These are phyloP conservation scores for Plagiodera versicolora DNA, from an alignment of 2,888 invertebrate genomes.

Conservation along the genomic window DNA sequence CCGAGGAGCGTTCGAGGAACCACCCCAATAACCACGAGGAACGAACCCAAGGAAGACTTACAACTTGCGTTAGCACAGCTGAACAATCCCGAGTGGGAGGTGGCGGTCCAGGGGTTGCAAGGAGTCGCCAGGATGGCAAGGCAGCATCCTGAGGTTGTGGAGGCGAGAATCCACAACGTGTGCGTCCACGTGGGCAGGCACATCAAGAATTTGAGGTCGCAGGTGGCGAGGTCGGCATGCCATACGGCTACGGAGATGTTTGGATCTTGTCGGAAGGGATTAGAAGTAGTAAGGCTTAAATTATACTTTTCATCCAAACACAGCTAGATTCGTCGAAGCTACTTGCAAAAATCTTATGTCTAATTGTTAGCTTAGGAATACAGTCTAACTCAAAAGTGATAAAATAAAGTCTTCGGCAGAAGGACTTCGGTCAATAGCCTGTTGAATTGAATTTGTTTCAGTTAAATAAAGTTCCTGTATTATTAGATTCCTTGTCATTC, in stretches of 20 bases:
- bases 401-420: no score
- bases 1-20: constrained; percentile 20
- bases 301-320: no score
- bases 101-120: constrained; percentile 68
- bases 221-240: constrained; percentile 89
- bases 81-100: constrained; percentile 75
- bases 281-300: constrained; percentile 68
- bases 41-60: constrained; percentile 66
- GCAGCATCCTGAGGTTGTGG: constrained; percentile 66
- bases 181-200: constrained; percentile 74
- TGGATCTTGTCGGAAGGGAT: constrained; percentile 54
- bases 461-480: no score
- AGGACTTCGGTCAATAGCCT: no score
- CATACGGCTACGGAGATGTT: constrained; percentile 81
- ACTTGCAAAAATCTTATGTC: no score
- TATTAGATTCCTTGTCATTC: no score
- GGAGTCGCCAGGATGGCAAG: constrained; percentile 69
- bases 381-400: no score
- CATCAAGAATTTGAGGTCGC: constrained; percentile 87
- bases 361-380: no score
- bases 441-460: no score
- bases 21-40: constrained; percentile 27
- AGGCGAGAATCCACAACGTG: constrained; percentile 68
- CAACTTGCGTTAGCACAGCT: constrained; percentile 66
- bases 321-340: no score